Conservation (phyloP, 2,888 invertebrate species). For the Dermolepida albohirtum region DNA sequence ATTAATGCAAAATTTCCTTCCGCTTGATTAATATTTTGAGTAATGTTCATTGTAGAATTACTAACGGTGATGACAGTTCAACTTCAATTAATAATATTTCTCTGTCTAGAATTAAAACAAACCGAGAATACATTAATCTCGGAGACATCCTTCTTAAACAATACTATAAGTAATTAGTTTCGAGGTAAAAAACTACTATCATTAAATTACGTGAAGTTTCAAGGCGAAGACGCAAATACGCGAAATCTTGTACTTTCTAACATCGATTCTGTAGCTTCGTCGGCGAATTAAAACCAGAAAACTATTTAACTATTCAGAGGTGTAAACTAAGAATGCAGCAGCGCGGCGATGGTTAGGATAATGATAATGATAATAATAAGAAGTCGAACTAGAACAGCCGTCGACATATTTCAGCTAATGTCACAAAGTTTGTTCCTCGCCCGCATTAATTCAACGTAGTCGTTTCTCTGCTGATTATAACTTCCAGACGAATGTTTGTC, state of each 20-base stretch:
- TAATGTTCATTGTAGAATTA: slow-evolving; percentile 7
- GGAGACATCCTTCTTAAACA: slow-evolving; percentile 2
- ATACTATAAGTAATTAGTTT: slow-evolving; percentile 29
- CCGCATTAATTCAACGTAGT: slow-evolving; percentile 8
- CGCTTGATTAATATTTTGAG: slow-evolving; percentile 14
- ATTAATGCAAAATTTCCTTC: neutral
- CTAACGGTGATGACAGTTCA: slow-evolving; percentile 18
- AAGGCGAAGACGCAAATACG: neutral
- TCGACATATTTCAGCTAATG: slow-evolving; percentile 21
- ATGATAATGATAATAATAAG: slow-evolving; percentile 15
- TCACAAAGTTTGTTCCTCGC: slow-evolving; percentile 18
- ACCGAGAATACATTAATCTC: slow-evolving; percentile 21
- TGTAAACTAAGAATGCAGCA: slow-evolving; percentile 7
- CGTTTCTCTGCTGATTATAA: slow-evolving; percentile 25
- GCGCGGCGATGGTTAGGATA: neutral
- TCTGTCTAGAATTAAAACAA: slow-evolving; percentile 17
- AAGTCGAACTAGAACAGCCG: slow-evolving; percentile 17
- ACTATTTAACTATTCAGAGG: slow-evolving; percentile 3
- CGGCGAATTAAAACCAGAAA: no score
- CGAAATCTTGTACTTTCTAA: slow-evolving; percentile 9
- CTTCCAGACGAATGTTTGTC: slow-evolving; percentile 31
- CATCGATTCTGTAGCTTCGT: slow-evolving; percentile 1
- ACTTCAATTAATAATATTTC: slow-evolving; percentile 26
- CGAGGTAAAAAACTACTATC: slow-evolving; percentile 9
- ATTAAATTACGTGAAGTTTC: slow-evolving; percentile 19